Evolutionary conservation across 2,113 vertebrate genomes (phyloP), one percentile per base, ranked within the genome.

Genomic region (Atractosteus spatula): DNA sequence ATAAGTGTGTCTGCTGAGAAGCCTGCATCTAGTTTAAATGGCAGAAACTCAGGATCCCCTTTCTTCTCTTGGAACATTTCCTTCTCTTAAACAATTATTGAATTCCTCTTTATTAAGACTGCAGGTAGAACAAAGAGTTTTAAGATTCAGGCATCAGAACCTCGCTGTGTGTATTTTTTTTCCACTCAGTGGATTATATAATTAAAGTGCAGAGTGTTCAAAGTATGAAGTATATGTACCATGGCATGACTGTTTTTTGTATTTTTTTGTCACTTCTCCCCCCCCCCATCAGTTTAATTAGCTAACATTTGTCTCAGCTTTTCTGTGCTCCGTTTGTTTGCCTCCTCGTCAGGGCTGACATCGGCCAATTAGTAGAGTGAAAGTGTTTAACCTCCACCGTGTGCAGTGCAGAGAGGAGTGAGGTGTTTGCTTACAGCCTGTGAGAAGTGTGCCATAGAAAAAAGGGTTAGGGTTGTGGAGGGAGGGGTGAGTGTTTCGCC

Each of bases 361-460:
- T 83, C 89, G 93, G 89, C 93, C 94, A 96, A 95, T 96, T 96
- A 97, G 94, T 87, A 86, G 82, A 89, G 91, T 91, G 91, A 93
- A 95, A 94, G 91, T 93, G 93, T 95, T 94, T 94, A 94, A 92
- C 91, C 92, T 86, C 87, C 83, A 82, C 85, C 76, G 62, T 3
- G 54, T 3, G 8, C 76, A 57, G 81, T 62, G 0, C 73, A 72
- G 75, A 71, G 29, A 77, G 5, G 80, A 75, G 68, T 82, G 73
- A 70, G 62, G 66, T 69, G 56, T 77, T 69, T 73, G 65, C 69
- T 68, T 71, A 56, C 71, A 75, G 81, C 71, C 62, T 73, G 2
- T n/a, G n/a, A 59, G 14, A 59, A 59, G 12, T 59, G 57, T 59
- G n/a, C 12, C n/a, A 16, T 59, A 13, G 10, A 59, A 29, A 29